phyloP scores from a whole-genome alignment of 2,797 vertebrate genomes.

The Ispidina picta region DNA sequence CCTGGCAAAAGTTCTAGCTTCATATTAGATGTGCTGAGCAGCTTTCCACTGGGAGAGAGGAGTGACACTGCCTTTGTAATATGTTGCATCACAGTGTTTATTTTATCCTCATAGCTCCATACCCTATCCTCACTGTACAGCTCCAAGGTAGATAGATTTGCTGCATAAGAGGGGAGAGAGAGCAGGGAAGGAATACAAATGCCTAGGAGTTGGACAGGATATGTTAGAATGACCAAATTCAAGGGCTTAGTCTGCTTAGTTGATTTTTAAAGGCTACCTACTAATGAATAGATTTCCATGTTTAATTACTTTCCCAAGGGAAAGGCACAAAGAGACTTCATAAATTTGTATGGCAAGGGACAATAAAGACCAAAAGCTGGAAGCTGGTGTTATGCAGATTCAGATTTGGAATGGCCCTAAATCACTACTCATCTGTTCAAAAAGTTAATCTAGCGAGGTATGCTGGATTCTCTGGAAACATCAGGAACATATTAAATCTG shows the following conservation, averaged over 20 bases:
- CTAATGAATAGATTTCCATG: constrained; percentile 47
- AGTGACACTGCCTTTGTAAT: neutral
- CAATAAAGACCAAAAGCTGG: constrained; percentile 18
- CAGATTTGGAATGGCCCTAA: neutral
- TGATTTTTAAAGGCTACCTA: constrained; percentile 38
- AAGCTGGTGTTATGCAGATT: constrained; percentile 25
- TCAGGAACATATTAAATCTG: neutral
- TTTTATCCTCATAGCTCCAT: neutral
- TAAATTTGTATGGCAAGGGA: constrained; percentile 42
- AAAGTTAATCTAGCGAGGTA: neutral
- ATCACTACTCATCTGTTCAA: neutral
- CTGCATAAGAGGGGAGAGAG: neutral
- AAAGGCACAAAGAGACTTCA: constrained; percentile 36
- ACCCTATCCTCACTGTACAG: neutral
- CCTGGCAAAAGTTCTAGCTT: neutral
- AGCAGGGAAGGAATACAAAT: neutral
- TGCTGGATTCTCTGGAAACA: neutral
- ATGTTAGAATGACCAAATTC: neutral
- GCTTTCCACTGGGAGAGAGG: neutral
- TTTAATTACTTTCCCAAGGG: constrained; percentile 65
- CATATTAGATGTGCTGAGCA: neutral
- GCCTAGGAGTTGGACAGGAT: neutral
- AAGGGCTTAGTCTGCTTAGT: neutral
- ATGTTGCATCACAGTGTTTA: neutral
- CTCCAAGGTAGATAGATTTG: neutral